A percentile compares a stretch with the other conserved stretches of the same genome.
Evolutionary conservation across 2,797 vertebrate species (phyloP).

Genomic region (Podarcis lilfordi): DNA sequence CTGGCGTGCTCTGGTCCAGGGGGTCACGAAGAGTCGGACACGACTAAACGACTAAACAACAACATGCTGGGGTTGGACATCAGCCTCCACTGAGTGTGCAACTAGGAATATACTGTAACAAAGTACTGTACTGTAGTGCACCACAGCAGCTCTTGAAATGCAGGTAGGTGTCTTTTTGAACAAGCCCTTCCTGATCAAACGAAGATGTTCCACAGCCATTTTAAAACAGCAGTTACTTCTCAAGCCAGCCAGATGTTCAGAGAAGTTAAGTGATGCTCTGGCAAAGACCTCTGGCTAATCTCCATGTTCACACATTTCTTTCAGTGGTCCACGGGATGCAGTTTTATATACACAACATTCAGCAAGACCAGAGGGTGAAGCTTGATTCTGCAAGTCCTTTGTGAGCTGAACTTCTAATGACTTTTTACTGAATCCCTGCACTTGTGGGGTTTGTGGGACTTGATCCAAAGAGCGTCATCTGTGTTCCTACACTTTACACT

Average conservation of each 20-base stretch:
- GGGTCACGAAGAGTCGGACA: too few species aligned
- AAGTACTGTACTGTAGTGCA: background rate
- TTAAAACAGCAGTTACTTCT: slow-evolving; percentile 10
- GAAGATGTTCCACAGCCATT: background rate
- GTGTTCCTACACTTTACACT: background rate
- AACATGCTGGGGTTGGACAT: too few species aligned
- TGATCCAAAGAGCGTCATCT: background rate
- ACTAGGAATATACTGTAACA: background rate
- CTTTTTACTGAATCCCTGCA: background rate
- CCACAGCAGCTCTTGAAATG: background rate
- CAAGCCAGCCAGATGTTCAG: slow-evolving; percentile 3
- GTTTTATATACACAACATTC: slow-evolving; percentile 7
- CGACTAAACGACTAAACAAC: too few species aligned
- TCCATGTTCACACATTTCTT: slow-evolving; percentile 22
- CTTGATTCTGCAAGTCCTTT: background rate
- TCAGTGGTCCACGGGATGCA: background rate
- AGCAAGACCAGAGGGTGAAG: background rate
- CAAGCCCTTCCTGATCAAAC: background rate
- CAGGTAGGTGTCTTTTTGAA: background rate
- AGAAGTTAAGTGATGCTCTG: slow-evolving; percentile 12
- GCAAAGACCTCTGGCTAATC: slow-evolving; percentile 16
- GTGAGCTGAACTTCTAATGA: background rate
- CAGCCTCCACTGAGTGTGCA: background rate
- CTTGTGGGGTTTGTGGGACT: background rate
- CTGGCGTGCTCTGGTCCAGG: too few species aligned